Percentiles rank a stretch among this genome's conserved stretches.
Evolutionary conservation across 2,797 vertebrate genomes (phyloP).

Genomic region (Pelodytes ibericus): DNA sequence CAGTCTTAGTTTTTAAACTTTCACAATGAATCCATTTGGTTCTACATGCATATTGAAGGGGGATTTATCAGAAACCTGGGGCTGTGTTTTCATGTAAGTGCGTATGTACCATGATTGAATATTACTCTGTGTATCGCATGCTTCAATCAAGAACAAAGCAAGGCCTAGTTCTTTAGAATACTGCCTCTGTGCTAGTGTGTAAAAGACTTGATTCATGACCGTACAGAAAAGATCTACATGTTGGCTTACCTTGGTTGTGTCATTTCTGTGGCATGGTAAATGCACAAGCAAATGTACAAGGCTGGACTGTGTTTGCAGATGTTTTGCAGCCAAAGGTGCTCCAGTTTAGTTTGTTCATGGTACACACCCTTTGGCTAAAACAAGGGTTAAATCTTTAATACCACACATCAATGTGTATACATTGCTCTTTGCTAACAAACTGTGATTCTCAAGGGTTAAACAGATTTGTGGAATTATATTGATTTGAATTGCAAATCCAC

Average conservation of each 20-base stretch:
- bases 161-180: slow-evolving; percentile 30
- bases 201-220: slow-evolving; percentile 46
- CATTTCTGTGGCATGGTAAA: slow-evolving; percentile 38
- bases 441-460: too few relatives aligned
- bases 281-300: slow-evolving; percentile 42
- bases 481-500: too few relatives aligned
- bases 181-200: slow-evolving; percentile 31
- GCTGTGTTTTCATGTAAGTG: slow-evolving; percentile 8
- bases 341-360: neutral
- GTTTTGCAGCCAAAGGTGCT: slow-evolving; percentile 10
- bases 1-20: neutral
- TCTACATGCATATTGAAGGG: slow-evolving; percentile 10
- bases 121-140: slow-evolving; percentile 1
- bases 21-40: slow-evolving; percentile 36
- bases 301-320: slow-evolving; percentile 26
- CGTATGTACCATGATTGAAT: slow-evolving; percentile 2
- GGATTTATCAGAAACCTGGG: slow-evolving; percentile 21
- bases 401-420: slow-evolving; percentile 4
- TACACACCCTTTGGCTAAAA: neutral
- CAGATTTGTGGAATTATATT: too few relatives aligned
- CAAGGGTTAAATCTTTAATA: slow-evolving; percentile 13
- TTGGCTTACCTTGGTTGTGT: slow-evolving; percentile 29
- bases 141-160: slow-evolving; percentile 40
- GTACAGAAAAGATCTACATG: slow-evolving; percentile 22
- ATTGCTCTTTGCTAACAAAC: neutral